Base-by-base conservation (phyloP, 2,888 invertebrate genomes). In the Catonia carolina region DNA sequence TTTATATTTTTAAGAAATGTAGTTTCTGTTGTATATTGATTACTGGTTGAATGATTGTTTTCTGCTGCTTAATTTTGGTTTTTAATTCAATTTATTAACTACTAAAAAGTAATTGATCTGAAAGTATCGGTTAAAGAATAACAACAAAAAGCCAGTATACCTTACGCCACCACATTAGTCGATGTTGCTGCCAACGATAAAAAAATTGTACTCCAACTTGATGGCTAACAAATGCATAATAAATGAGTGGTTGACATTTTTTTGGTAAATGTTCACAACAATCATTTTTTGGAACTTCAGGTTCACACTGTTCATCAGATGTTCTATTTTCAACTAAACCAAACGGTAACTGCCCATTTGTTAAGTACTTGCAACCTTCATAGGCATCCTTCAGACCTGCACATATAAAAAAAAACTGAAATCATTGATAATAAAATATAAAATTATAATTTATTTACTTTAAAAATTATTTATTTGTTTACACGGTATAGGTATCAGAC, bases 131-230 rank as follows among this genome's bases (percentile, higher is more conserved):
- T n/a, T n/a, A n/a, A n/a, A n/a, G n/a, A n/a, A n/a, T n/a, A n/a
- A n/a, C n/a, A 23, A 27, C 8, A 47, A 14, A 42, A 41, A 18
- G 20, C 27, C 36, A 17, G 59, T 67, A 66, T 62, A 85, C 81
- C 70, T 84, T 86, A 73, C 89, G 83, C 90, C 90, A 91, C 89
- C 90, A 91, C 64, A 84, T 82, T 69, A 86, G 86, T 55, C 89
- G 78, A 66, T 86, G 84, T 60, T 84, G 78, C 68, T 89, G 89
- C 75, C 85, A 83, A 64, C 83, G 82, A 67, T 85, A 81, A 69
- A 86, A 88, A 67, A 82, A 78, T 63, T 83, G 83, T 66, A 79
- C 63, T n/a, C 64, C 62, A 12, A 56, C 52, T 8, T 45, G 48
- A 22, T 33, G 53, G 31, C 31, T 37, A 5, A 55, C 41, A 14